A percentile compares a stretch with the other conserved stretches of the same genome.
phyloP scores from a whole-genome alignment of 2,888 invertebrate species.

The Agrochola macilenta region DNA sequence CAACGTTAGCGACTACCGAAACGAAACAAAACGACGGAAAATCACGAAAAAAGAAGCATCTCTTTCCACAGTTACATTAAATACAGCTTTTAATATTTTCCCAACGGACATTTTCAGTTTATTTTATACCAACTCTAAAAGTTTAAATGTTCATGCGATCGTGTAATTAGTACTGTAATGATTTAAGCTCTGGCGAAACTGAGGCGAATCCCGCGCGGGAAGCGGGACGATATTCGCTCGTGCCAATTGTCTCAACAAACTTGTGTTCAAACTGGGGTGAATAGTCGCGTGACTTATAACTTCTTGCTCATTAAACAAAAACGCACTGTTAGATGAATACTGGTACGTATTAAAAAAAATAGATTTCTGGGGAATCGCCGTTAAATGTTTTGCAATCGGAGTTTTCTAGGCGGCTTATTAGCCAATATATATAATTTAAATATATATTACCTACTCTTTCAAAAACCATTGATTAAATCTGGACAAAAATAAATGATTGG shows the following conservation, averaged over 20 bases:
- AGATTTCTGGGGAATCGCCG: no score
- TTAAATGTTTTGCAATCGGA: no score
- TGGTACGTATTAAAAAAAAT: no score
- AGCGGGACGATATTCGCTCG: not conserved
- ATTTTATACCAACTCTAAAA: not conserved
- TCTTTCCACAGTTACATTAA: constrained; percentile 5
- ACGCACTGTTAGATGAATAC: no score
- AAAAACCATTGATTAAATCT: no score
- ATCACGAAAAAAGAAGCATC: not conserved
- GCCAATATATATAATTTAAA: no score
- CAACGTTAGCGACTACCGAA: not conserved
- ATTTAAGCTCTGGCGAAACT: not conserved
- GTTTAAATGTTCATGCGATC: not conserved
- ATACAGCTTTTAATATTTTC: constrained; percentile 18
- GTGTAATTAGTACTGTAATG: not conserved
- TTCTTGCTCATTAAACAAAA: not conserved
- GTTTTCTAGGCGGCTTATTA: no score
- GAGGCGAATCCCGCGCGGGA: not conserved
- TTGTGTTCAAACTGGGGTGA: not conserved
- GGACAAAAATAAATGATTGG: no score
- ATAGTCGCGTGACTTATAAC: not conserved
- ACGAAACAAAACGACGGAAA: not conserved
- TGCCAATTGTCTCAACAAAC: not conserved
- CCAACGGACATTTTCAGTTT: not conserved
- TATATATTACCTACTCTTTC: no score